Base-by-base conservation (phyloP, 2,888 invertebrate genomes). In the Colletes collaris region DNA sequence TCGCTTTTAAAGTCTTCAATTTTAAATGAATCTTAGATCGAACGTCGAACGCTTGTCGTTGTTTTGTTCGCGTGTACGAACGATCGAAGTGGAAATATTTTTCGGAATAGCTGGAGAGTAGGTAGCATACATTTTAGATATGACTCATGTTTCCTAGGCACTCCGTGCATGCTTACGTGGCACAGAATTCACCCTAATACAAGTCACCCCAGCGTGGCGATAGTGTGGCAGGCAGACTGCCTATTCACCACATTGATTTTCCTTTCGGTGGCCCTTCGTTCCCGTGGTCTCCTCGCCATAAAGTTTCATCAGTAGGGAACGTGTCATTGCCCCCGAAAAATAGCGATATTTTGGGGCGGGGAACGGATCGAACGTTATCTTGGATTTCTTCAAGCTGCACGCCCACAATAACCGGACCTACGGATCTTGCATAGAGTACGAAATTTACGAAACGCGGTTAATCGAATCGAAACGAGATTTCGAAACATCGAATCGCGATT, bases 211-310 rank as follows among this genome's bases (percentile, higher is more conserved):
- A 80, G 75, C 83, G 83, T 70, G 75, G 84, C 82, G 85, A 89
- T 90, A 88, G 89, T 89, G 87, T 84, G 88, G 84, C 88, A 87
- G 81, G 79, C 76, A 67, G 87, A 82, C 89, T 86, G 87, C 83
- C 90, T 87, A 90, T 91, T 90, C 90, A 86, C 89, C 79, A 90
- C 91, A 91, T 91, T 91, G 91, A 91, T 91, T 91, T 91, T 91
- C 89, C 89, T 90, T 91, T 90, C 88, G 86, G 87, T 84, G 85
- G 87, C 86, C 88, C 86, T 84, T 83, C 84, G 82, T 83, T 70
- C 73, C 86, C 68, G 58, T 76, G 77, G 82, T 76, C 79, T 81
- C 77, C 87, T 75, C 81, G 76, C 86, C 85, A 86, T 82, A 82
- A 83, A 84, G 79, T 86, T 80, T 70, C 86, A 79, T 84, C 86